Percentiles rank a stretch among this genome's conserved stretches.
Conservation (phyloP, 1,140 invertebrate genomes). For the Danaus plexippus region DNA sequence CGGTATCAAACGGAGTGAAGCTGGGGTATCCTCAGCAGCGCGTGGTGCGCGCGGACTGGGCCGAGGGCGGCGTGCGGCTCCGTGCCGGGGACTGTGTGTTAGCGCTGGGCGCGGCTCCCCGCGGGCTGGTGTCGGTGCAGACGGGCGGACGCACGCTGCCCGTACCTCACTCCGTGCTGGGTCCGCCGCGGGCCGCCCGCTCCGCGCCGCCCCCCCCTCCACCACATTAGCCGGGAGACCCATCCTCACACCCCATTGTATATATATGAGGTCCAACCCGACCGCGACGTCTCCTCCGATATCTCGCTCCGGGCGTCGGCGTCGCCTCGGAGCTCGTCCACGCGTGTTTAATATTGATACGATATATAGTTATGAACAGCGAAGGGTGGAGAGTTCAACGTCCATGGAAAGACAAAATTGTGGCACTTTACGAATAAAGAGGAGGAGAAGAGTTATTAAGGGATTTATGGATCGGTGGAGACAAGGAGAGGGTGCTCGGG, state of each 20-base stretch:
- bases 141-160: constrained; percentile 39
- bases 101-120: constrained; percentile 51
- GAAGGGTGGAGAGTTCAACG: no score
- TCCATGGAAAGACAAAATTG: no score
- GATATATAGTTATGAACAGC: no score
- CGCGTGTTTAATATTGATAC: no score
- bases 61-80: constrained; percentile 68
- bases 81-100: constrained; percentile 60
- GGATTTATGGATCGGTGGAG: no score
- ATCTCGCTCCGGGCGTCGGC: no score
- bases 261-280: constrained; percentile 6
- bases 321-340: no score
- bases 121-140: constrained; percentile 51
- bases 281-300: not conserved
- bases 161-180: constrained; percentile 52
- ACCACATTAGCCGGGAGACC: not conserved
- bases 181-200: constrained; percentile 42
- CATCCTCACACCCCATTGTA: not conserved
- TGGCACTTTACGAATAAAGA: no score
- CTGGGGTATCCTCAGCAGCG: constrained; percentile 92
- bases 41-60: constrained; percentile 91
- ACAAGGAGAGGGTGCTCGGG: no score
- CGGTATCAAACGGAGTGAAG: constrained; percentile 92
- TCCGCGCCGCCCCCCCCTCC: constrained; percentile 36
- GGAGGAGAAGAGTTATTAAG: no score